Evolutionary conservation across 2,113 vertebrate genomes (phyloP), one percentile per base, ranked within the genome.

Genomic region (Edolisoma coerulescens): DNA sequence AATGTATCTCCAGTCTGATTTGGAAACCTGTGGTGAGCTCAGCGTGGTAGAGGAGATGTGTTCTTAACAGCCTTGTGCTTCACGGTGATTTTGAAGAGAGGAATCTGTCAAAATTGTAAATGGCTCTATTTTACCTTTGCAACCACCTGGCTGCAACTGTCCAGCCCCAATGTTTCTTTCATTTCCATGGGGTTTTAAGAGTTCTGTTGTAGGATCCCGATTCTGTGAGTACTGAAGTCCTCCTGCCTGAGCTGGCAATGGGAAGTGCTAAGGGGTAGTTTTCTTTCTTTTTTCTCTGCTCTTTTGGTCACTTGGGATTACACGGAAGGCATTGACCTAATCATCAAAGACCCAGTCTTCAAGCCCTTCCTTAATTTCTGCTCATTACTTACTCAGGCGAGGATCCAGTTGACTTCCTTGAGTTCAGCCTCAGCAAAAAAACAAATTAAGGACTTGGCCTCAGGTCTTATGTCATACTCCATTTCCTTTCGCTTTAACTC

Each of bases 311-410:
- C 26, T 73, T 90, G 45, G 49, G 70, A 71, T 90, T 86, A 65
- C 71, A 80, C 1, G 2, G 79, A 95, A 94, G 78, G 69, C 64
- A 89, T 68, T 85, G 88, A 83, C 68, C 71, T 91, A 92, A 84
- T 87, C 89, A 92, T 89, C 80, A 93, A 93, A 95, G 77, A 81
- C 73, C n/a, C 30, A 57, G 57, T 63, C 74, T 93, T 92, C 54
- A 92, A 96, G n/a, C 44, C 13, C 28, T 88, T 93, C 94, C 76
- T 96, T 93, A 89, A 93, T 91, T 92, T 96, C 78, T 82, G n/a
- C 47, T 90, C 47, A 63, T 53, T 87, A 89, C 69, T 96, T 94
- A 93, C 88, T 93, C 79, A 90, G 90, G 84, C 74, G 91, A 71
- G n/a, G 75, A 92, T 96, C 61, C 61, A 89, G 54, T 59, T 89